Evolutionary conservation across 1,140 invertebrate genomes (phyloP), one percentile per base, ranked within the genome.

Genomic region (Microplitis demolitor): DNA sequence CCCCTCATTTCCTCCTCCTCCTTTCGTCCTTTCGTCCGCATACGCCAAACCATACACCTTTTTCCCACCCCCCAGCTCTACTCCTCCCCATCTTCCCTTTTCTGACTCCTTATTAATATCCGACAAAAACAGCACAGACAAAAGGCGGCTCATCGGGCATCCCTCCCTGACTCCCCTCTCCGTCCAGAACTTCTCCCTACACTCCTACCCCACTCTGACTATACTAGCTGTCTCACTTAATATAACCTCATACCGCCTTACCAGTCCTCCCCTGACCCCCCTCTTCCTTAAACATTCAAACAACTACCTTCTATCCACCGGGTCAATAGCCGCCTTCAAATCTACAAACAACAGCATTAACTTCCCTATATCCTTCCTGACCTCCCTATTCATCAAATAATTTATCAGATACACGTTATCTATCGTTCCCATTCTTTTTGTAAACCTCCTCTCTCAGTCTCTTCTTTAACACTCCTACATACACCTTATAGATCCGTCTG

Each of bases 1-100:
- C 24, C 24, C 24, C 24, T 24, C 24, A 66, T 54, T 54, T 67
- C 51, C 35, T 16, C 64, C 5, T 66, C 6, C 64, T 66, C 64
- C 9, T 50, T 50, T 39, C 67, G 16, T n/a, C n/a, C n/a, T n/a
- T n/a, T 69, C 67, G 56, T 69, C 67, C 34, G 67, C 67, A 60
- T 69, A 69, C 54, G 54, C 53, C 54, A 69, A 58, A 9, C 51
- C 9, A 9, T 35, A 69, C 14, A 69, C 67, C 53, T 58, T 69
- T 13, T 39, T 16, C n/a, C 33, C 37, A 11, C 34, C 64, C 24
- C n/a, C 4, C 6, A 14, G 64, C 9, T 50, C 50, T 14, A 66
- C 14, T 37, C 64, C 39, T 50, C n/a, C 37, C 37, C 31, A 14
- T 66, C 50, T 67, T 9, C 45, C 69, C n/a, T 66, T 31, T 50